A percentile compares a stretch with the other conserved stretches of the same genome.
Conservation (phyloP, 2,113 vertebrate species). For the Ciconia boyciana region DNA sequence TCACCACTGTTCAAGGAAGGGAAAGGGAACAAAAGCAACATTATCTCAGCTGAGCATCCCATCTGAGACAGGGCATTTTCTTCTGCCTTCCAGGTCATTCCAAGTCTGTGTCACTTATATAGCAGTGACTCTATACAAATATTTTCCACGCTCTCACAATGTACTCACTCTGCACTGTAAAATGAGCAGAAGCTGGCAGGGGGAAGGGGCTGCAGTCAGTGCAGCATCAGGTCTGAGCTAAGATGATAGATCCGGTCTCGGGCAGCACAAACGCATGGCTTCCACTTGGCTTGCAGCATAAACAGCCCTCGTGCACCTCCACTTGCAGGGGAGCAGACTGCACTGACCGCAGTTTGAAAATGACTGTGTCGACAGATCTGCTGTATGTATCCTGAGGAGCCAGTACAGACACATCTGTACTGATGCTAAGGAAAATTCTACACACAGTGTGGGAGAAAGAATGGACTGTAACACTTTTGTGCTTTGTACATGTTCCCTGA, state of each 20-base stretch:
- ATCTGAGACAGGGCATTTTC: not conserved
- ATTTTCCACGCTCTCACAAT: not conserved
- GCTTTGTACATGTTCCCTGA: not conserved
- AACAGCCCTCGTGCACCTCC: not conserved
- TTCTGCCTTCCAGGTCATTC: not conserved
- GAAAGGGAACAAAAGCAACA: not conserved
- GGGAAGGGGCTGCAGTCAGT: not conserved
- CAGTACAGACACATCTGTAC: not conserved
- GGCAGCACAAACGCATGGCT: not conserved
- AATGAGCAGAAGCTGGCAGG: not conserved
- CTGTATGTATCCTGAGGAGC: not conserved
- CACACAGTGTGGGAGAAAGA: not conserved
- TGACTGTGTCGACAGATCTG: not conserved
- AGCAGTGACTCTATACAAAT: not conserved
- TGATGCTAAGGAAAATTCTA: not conserved
- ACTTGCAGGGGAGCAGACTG: constrained; percentile 22
- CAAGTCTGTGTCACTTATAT: not conserved
- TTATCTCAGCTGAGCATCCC: not conserved
- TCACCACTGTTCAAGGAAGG: not conserved
- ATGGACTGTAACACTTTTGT: not conserved
- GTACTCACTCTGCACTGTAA: not conserved
- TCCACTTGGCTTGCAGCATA: not conserved
- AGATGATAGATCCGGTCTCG: not conserved
- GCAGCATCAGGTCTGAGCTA: not conserved
- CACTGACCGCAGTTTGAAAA: not conserved